phyloP scores from a whole-genome alignment of 2,797 vertebrate species.

The Fistularia tabacaria region DNA sequence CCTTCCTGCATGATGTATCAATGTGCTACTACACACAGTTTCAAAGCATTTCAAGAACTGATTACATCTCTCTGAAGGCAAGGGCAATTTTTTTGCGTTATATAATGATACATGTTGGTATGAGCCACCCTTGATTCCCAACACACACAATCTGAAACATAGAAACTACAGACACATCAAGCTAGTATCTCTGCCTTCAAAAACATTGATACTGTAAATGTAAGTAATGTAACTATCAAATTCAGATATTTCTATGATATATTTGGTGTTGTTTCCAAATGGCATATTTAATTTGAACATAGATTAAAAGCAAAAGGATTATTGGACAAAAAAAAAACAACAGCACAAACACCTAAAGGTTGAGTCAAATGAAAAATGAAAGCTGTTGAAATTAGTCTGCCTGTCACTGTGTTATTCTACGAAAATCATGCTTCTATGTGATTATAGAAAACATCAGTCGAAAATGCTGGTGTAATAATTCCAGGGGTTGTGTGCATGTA shows the following conservation, averaged over 20 bases:
- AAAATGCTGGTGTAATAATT: slow-evolving; percentile 52
- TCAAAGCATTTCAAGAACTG: slow-evolving; percentile 29
- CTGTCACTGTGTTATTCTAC: slow-evolving; percentile 49
- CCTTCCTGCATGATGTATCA: slow-evolving; percentile 40
- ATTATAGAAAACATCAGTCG: slow-evolving; percentile 58
- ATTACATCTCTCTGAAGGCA: background rate
- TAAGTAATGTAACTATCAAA: no score
- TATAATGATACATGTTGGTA: slow-evolving; percentile 23
- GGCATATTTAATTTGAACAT: slow-evolving; percentile 5
- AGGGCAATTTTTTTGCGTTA: slow-evolving; percentile 26
- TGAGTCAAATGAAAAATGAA: slow-evolving; percentile 40
- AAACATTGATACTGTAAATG: no score
- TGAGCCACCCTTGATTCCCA: background rate
- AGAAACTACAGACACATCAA: no score
- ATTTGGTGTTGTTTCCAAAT: background rate
- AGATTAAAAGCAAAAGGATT: slow-evolving; percentile 5
- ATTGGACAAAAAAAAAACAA: slow-evolving; percentile 1
- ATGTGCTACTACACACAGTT: slow-evolving; percentile 27
- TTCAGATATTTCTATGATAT: no score
- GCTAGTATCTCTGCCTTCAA: no score
- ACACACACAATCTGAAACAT: no score
- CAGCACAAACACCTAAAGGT: slow-evolving; percentile 31
- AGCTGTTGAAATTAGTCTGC: slow-evolving; percentile 19
- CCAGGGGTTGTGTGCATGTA: slow-evolving; percentile 52
- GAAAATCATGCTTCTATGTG: slow-evolving; percentile 58